phyloP scores from a whole-genome alignment of 2,888 invertebrate genomes.

The Platerodrilus igneus region DNA sequence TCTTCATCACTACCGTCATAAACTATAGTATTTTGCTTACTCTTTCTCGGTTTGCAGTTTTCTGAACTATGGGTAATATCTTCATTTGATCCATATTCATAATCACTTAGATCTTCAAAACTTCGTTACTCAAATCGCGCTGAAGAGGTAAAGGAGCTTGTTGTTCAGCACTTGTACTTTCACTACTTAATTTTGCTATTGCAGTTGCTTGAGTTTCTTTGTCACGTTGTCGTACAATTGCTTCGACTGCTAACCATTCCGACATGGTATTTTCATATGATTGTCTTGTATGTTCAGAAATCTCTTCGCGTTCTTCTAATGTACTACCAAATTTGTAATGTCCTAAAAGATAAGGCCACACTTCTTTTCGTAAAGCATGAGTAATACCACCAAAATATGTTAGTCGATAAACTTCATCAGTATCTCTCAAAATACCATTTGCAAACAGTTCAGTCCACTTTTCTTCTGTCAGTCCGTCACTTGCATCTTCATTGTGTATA shows the following conservation, averaged over 20 bases:
- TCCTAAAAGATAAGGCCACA: constrained; percentile 86
- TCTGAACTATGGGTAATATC: constrained; percentile 39
- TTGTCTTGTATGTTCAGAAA: constrained; percentile 64
- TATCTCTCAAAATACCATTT: constrained; percentile 59
- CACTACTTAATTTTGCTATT: constrained; percentile 77
- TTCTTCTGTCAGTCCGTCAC: constrained; percentile 69
- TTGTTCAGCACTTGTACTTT: constrained; percentile 57
- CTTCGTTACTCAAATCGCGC: constrained; percentile 53
- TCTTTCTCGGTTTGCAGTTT: constrained; percentile 40
- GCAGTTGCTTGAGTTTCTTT: constrained; percentile 80
- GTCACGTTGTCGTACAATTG: constrained; percentile 79
- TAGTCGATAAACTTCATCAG: constrained; percentile 72
- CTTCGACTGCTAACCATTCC: constrained; percentile 93
- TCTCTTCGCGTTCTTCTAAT: constrained; percentile 58
- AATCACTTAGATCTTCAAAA: constrained; percentile 48
- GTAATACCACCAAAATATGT: constrained; percentile 86
- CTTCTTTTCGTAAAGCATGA: constrained; percentile 67
- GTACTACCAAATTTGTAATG: constrained; percentile 79
- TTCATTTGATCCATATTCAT: constrained; percentile 40
- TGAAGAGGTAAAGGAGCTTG: constrained; percentile 43
- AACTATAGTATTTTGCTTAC: constrained; percentile 42
- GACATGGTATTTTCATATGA: constrained; percentile 84
- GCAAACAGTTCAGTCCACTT: constrained; percentile 66
- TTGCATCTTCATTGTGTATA: constrained; percentile 60
- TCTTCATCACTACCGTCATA: constrained; percentile 41